Percentiles rank a stretch among this genome's conserved stretches.
Conservation (phyloP, 2,888 invertebrate genomes). For the Apamea epomidion region DNA sequence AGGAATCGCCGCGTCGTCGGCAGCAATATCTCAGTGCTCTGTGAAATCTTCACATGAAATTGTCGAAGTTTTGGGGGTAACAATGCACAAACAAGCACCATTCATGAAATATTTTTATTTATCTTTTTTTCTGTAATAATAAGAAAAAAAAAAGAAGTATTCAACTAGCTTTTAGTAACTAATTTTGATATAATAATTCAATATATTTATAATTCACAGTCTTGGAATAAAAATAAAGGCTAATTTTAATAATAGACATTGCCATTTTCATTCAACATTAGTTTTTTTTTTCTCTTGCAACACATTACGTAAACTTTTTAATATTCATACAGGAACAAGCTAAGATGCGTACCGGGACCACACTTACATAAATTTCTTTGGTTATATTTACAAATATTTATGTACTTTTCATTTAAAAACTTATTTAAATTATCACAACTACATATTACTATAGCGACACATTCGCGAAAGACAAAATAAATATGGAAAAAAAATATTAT, state of each 20-base stretch:
- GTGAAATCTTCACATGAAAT: background rate
- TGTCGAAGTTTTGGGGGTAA: background rate
- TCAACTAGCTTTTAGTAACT: constrained; percentile 64
- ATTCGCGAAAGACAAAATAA: constrained; percentile 32
- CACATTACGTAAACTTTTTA: constrained; percentile 49
- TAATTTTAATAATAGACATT: constrained; percentile 64
- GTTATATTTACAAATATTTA: constrained; percentile 82
- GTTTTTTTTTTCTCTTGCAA: constrained; percentile 56
- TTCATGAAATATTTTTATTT: constrained; percentile 65
- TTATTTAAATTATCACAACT: constrained; percentile 63
- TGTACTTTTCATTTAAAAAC: constrained; percentile 66
- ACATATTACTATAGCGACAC: constrained; percentile 42
- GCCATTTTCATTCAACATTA: constrained; percentile 54
- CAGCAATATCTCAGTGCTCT: background rate
- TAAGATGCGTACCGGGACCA: constrained; percentile 55
- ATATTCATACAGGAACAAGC: constrained; percentile 49
- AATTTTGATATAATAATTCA: constrained; percentile 67
- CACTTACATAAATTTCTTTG: constrained; percentile 82
- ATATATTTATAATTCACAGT: constrained; percentile 78
- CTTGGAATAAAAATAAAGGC: constrained; percentile 79
- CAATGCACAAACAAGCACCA: constrained; percentile 10
- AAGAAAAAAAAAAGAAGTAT: constrained; percentile 66
- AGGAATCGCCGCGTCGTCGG: no score
- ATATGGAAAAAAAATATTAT: background rate
- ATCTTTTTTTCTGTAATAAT: constrained; percentile 65